Conservation (phyloP, 2,888 invertebrate genomes). For the Tineola bisselliella region DNA sequence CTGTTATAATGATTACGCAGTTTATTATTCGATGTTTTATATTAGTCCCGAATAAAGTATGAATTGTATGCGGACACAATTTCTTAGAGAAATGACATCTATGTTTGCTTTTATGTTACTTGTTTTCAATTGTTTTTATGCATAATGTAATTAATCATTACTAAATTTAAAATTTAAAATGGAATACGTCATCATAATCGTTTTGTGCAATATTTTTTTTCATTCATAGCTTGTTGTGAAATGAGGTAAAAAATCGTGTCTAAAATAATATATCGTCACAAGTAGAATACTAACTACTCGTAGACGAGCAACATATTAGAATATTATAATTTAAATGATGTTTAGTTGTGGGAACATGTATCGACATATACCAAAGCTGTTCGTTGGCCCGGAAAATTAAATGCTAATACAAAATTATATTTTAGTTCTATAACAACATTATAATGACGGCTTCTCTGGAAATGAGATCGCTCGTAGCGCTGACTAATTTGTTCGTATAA, state of each 20-base stretch:
- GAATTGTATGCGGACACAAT: no score
- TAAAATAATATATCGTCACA: not conserved
- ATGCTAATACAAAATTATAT: slow-evolving; percentile 63
- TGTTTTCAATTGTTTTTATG: no score
- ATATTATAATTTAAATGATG: slow-evolving; percentile 1
- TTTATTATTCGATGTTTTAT: no score
- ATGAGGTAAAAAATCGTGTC: not conserved
- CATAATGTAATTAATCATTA: no score
- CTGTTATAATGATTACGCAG: no score
- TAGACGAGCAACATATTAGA: not conserved
- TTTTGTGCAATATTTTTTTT: no score
- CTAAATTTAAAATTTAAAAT: no score
- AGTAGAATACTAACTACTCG: not conserved
- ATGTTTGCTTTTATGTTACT: no score
- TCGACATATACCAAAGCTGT: slow-evolving; percentile 28
- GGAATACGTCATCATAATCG: no score
- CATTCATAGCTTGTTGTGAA: no score
- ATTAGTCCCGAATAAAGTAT: no score
- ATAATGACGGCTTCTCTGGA: slow-evolving; percentile 44
- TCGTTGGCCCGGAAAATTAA: slow-evolving; percentile 60
- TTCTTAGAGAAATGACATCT: no score
- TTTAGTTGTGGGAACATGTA: slow-evolving; percentile 36
- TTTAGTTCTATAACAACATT: slow-evolving; percentile 59
- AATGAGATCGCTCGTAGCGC: slow-evolving; percentile 56
- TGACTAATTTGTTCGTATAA: slow-evolving; percentile 13